Evolutionary conservation across 2,888 invertebrate genomes (phyloP).

Genomic region (Acholoe squamosa): DNA sequence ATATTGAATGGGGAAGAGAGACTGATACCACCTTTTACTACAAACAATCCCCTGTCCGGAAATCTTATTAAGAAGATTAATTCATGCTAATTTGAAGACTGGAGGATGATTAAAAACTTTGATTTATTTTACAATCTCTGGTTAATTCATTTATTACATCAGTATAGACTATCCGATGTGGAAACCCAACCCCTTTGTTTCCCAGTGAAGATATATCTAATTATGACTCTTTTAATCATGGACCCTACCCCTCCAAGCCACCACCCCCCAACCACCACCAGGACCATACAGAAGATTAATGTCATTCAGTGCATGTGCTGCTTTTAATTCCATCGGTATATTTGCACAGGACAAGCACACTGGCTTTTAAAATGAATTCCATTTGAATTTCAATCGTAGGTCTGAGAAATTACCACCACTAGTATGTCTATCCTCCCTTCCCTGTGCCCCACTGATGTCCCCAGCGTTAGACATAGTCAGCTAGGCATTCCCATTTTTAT

Average conservation of each 20-base stretch:
- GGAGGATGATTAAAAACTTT: constrained; percentile 11
- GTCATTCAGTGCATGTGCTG: background rate
- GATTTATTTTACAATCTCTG: background rate
- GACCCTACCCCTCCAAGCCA: background rate
- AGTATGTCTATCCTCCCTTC: background rate
- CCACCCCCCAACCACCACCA: too few species aligned
- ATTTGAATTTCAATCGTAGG: constrained; percentile 10
- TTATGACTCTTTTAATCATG: background rate
- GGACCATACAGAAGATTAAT: background rate
- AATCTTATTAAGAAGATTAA: background rate
- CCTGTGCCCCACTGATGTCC: background rate
- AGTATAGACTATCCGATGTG: background rate
- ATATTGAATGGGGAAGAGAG: too few species aligned
- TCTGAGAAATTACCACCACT: constrained; percentile 26
- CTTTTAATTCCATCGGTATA: constrained; percentile 28
- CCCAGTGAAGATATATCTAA: background rate
- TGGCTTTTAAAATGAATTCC: constrained; percentile 6
- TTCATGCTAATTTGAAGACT: background rate
- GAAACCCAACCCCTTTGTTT: background rate
- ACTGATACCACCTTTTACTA: too few species aligned
- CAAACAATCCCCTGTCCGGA: too few species aligned
- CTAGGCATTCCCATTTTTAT: background rate
- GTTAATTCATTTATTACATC: constrained; percentile 13
- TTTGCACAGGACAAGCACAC: background rate
- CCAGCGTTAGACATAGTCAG: background rate